phyloP scores from a whole-genome alignment of 2,888 invertebrate species.

The Netelia inedita region DNA sequence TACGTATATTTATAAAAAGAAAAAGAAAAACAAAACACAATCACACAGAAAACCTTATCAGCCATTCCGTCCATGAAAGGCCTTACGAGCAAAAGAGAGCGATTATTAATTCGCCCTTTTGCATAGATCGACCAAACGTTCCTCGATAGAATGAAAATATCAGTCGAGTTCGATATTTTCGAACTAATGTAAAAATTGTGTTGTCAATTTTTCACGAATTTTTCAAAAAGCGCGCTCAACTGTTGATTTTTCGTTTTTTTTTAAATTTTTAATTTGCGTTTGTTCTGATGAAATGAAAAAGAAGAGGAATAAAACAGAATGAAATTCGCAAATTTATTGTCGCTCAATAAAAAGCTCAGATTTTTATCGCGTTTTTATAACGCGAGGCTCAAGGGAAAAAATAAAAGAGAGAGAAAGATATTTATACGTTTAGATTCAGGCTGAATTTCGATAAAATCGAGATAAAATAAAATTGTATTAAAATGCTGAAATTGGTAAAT shows the following conservation, averaged over 20 bases:
- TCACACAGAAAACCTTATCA: constrained; percentile 77
- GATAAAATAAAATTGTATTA: constrained; percentile 2
- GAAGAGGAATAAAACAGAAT: background rate
- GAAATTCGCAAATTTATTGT: background rate
- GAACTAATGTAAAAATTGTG: background rate
- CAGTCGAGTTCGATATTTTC: constrained; percentile 32
- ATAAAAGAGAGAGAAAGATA: constrained; percentile 51
- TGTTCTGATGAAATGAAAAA: background rate
- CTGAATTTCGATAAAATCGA: constrained; percentile 37
- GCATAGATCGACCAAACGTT: constrained; percentile 78
- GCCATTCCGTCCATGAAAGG: constrained; percentile 83
- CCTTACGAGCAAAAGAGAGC: constrained; percentile 78
- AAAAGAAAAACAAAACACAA: constrained; percentile 49
- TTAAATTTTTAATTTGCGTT: background rate
- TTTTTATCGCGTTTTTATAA: constrained; percentile 13
- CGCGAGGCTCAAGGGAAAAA: constrained; percentile 41
- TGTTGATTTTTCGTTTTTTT: constrained; percentile 14
- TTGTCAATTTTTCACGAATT: constrained; percentile 27
- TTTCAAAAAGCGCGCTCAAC: constrained; percentile 49
- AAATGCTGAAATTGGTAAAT: constrained; percentile 64
- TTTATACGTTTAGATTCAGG: constrained; percentile 42
- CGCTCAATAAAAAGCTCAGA: constrained; percentile 62
- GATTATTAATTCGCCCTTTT: constrained; percentile 71
- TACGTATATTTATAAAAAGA: constrained; percentile 61
- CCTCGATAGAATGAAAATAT: constrained; percentile 51